Conservation (phyloP, 2,888 invertebrate genomes). For the Callinectes sapidus region DNA sequence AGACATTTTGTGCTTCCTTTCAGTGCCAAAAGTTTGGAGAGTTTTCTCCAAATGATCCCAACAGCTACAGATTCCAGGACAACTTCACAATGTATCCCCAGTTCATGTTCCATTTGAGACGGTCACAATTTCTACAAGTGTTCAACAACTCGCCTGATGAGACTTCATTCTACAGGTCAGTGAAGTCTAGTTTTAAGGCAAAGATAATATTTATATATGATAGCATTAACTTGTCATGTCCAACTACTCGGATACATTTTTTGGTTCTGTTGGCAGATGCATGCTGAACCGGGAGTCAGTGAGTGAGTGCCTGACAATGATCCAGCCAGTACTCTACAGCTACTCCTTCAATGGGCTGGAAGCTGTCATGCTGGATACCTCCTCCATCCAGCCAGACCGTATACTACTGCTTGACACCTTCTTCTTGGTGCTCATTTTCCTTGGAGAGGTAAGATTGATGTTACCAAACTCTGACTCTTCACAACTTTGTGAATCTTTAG, state of each 20-base stretch:
- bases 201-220: not conserved
- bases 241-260: not conserved
- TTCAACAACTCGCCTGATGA: slow-evolving; percentile 99
- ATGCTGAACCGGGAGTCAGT: slow-evolving; percentile 98
- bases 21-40: slow-evolving; percentile 99
- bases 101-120: slow-evolving; percentile 98
- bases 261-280: slow-evolving; percentile 81
- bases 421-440: slow-evolving; percentile 99
- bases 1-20: slow-evolving; percentile 74
- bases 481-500: not conserved
- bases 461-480: not conserved
- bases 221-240: not conserved
- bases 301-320: slow-evolving; percentile 98
- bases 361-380: slow-evolving; percentile 97
- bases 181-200: slow-evolving; percentile 13
- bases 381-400: slow-evolving; percentile 96
- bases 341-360: slow-evolving; percentile 99
- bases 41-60: slow-evolving; percentile 97
- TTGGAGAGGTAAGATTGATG: slow-evolving; percentile 87
- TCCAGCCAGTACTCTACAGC: slow-evolving; percentile 98
- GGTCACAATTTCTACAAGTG: slow-evolving; percentile 99
- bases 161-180: slow-evolving; percentile 95
- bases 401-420: slow-evolving; percentile 99
- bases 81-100: slow-evolving; percentile 99
- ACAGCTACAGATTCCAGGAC: slow-evolving; percentile 95